Base-by-base conservation (phyloP, 2,797 vertebrate species). In the Syndactyla subalaris region DNA sequence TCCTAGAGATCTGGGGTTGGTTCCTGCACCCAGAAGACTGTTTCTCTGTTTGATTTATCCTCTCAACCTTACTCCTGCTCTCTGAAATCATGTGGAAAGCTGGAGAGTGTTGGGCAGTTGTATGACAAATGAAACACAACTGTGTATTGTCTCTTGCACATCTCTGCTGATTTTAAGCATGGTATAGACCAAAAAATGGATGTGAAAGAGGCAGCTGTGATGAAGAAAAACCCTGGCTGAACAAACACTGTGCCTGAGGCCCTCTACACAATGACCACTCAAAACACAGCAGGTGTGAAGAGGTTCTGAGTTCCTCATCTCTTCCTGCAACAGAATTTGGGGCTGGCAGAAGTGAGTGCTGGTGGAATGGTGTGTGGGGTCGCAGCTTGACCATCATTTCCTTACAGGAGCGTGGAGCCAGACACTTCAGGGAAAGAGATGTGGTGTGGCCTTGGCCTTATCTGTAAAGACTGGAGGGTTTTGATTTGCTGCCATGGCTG, bases 181-280 rank as follows among this genome's bases (percentile, higher is more conserved):
- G 5, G 6, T 29, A 3, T 6, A 13, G 16, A 30, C 45, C 29
- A 21, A 43, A 70, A 72, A 26, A 24, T 11, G 45, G 49, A 32
- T 27, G 74, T 29, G 83, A 29, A 51, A 41, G 76, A 36, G 38
- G 20, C 19, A 59, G 36, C 57, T 38, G 61, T 17, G 55, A n/a
- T 32, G 66, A 29, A 41, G 45, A 41, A 48, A 67, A 89, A n/a
- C 23, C 18, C 34, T 78, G 57, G 57, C 36, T 65, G 41, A 19
- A 32, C 15, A 46, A 52, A n/a, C 12, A 9, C 32, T 14, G 22
- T 71, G 43, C 61, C 68, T 19, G 27, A 61, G 39, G 52, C 70
- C 14, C 23, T 18, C 11, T 34, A 2, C 8, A 6, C 0, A 0
- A n/a, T 14, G 48, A 23, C 32, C 2, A 0, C 62, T 48, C 14